Percentiles rank a stretch among this genome's conserved stretches.
phyloP scores from a whole-genome alignment of 1,140 invertebrate species.

The Pseudomyrmex sp. region DNA sequence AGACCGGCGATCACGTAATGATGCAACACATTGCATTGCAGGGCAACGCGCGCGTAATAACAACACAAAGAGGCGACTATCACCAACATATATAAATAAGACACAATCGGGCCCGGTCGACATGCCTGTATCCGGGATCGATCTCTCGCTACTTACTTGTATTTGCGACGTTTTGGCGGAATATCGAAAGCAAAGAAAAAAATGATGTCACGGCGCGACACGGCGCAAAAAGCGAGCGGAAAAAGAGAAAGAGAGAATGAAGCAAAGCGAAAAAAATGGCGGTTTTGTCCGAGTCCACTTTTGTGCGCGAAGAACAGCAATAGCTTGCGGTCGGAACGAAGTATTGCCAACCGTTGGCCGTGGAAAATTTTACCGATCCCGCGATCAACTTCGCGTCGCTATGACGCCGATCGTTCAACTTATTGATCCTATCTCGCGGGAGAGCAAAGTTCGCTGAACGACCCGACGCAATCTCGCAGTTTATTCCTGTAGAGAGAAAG shows the following conservation, averaged over 20 bases:
- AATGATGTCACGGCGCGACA: slow-evolving; percentile 40
- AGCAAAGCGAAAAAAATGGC: slow-evolving; percentile 63
- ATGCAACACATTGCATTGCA: no score
- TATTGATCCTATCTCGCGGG: slow-evolving; percentile 22
- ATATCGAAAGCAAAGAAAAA: slow-evolving; percentile 67
- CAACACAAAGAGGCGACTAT: no score
- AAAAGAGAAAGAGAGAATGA: no score
- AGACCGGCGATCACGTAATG: no score
- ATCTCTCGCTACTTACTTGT: slow-evolving; percentile 59
- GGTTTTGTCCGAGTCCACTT: slow-evolving; percentile 64
- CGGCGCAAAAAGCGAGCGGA: neutral
- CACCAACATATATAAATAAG: no score
- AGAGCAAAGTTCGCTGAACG: neutral
- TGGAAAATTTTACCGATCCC: slow-evolving; percentile 22
- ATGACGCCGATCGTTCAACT: slow-evolving; percentile 27
- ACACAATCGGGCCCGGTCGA: no score
- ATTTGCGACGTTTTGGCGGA: slow-evolving; percentile 66
- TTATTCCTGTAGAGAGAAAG: neutral
- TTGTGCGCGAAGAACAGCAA: slow-evolving; percentile 8
- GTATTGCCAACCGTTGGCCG: slow-evolving; percentile 1
- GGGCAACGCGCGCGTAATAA: no score
- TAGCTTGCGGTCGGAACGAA: neutral
- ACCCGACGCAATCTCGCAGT: neutral
- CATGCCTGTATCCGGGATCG: neutral
- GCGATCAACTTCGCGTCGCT: slow-evolving; percentile 2